Conservation (phyloP, 2,888 invertebrate genomes). For the Xanthia icteritia region DNA sequence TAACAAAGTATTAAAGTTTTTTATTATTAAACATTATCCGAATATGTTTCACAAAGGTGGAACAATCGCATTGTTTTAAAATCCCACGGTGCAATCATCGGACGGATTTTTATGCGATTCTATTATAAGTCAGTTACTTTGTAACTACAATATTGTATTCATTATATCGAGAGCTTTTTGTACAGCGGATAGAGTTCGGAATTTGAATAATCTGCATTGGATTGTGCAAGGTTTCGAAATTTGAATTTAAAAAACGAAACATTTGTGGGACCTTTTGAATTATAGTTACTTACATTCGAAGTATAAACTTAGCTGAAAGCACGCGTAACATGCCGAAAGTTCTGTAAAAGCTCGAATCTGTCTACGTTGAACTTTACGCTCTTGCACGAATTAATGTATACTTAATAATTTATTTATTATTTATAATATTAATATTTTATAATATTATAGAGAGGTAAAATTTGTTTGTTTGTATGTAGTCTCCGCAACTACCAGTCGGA, state of each 20-base stretch:
- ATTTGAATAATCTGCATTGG: conserved; percentile 50
- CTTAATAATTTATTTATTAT: too few species aligned
- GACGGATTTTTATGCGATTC: conserved; percentile 64
- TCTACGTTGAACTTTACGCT: not conserved
- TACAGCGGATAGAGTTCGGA: conserved; percentile 39
- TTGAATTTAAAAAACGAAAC: conserved; percentile 6
- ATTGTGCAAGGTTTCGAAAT: conserved; percentile 11
- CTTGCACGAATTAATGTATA: not conserved
- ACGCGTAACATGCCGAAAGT: not conserved
- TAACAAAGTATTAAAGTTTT: conserved; percentile 56
- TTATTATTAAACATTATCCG: conserved; percentile 68
- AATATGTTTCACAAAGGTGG: conserved; percentile 67
- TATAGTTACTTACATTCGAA: not conserved
- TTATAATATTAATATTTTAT: too few species aligned
- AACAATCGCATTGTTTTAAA: conserved; percentile 76
- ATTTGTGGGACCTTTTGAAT: not conserved
- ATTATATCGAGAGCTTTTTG: conserved; percentile 57
- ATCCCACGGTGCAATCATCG: conserved; percentile 75
- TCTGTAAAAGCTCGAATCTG: not conserved
- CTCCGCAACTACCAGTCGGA: too few species aligned
- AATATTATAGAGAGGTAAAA: too few species aligned
- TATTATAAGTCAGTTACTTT: conserved; percentile 62
- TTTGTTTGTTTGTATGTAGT: too few species aligned
- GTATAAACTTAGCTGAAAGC: not conserved
- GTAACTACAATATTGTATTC: conserved; percentile 62